A percentile compares a stretch with the other conserved stretches of the same genome.
Evolutionary conservation across 2,888 invertebrate genomes (phyloP).

Genomic region (Neocrepidodera transversa): DNA sequence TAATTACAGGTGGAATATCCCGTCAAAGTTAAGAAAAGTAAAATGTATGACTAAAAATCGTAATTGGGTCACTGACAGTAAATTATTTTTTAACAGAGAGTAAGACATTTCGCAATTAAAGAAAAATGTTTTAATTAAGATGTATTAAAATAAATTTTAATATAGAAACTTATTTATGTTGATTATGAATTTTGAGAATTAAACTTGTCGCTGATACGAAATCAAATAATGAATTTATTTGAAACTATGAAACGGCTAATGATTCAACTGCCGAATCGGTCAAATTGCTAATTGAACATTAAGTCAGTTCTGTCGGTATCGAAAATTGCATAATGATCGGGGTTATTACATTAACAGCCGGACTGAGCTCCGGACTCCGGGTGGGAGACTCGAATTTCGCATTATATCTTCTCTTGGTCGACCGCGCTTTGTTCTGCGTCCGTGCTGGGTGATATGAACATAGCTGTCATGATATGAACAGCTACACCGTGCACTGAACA

Average conservation of each 20-base stretch:
- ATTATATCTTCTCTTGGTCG: slow-evolving; percentile 30
- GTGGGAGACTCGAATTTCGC: slow-evolving; percentile 26
- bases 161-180: too few species aligned
- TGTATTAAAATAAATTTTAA: too few species aligned
- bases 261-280: slow-evolving; percentile 27
- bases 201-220: background rate
- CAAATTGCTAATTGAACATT: slow-evolving; percentile 35
- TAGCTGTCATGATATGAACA: slow-evolving; percentile 38
- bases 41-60: too few species aligned
- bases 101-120: too few species aligned
- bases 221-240: slow-evolving; percentile 12
- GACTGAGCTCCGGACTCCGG: slow-evolving; percentile 14
- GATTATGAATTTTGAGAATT: too few species aligned
- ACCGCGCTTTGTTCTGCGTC: slow-evolving; percentile 30
- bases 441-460: slow-evolving; percentile 32
- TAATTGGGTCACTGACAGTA: too few species aligned
- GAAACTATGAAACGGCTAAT: slow-evolving; percentile 12
- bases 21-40: too few species aligned
- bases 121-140: too few species aligned
- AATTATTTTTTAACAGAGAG: too few species aligned
- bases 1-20: too few species aligned
- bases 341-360: slow-evolving; percentile 31
- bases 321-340: slow-evolving; percentile 36
- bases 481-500: slow-evolving; percentile 23
- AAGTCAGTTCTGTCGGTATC: slow-evolving; percentile 30